These are phyloP conservation scores for Rallus limicola DNA, from an alignment of 2,113 vertebrate genomes.

Conservation along the genomic window DNA sequence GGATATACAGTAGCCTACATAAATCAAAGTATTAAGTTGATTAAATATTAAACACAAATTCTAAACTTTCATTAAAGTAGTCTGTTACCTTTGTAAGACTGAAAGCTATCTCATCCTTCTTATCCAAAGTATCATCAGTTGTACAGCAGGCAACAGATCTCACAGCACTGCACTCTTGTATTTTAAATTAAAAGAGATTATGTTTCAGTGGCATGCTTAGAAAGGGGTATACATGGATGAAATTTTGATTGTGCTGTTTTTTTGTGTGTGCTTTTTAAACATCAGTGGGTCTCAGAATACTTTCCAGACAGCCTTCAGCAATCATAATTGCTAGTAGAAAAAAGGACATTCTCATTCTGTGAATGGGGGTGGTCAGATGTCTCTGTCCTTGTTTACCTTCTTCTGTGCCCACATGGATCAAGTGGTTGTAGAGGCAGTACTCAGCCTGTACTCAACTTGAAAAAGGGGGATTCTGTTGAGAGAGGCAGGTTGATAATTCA, in stretches of 20 bases:
- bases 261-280: slow-evolving; percentile 1
- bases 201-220: background rate
- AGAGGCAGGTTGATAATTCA: background rate
- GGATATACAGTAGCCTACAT: slow-evolving; percentile 6
- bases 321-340: background rate
- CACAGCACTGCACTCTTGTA: background rate
- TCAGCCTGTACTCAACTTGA: background rate
- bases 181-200: background rate
- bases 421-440: background rate
- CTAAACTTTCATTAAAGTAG: slow-evolving; percentile 27
- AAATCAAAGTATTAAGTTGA: slow-evolving; percentile 55
- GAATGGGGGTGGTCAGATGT: background rate
- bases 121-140: slow-evolving; percentile 24
- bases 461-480: background rate
- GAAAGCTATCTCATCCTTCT: slow-evolving; percentile 37
- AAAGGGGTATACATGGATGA: slow-evolving; percentile 4
- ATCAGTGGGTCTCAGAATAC: background rate
- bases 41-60: slow-evolving; percentile 56
- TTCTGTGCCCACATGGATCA: background rate
- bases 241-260: slow-evolving; percentile 6
- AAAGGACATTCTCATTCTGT: background rate
- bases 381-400: background rate
- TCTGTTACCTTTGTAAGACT: slow-evolving; percentile 22
- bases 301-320: slow-evolving; percentile 8
- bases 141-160: background rate